Evolutionary conservation across 2,113 vertebrate species (phyloP).

Genomic region (Mionectes macconnelli): DNA sequence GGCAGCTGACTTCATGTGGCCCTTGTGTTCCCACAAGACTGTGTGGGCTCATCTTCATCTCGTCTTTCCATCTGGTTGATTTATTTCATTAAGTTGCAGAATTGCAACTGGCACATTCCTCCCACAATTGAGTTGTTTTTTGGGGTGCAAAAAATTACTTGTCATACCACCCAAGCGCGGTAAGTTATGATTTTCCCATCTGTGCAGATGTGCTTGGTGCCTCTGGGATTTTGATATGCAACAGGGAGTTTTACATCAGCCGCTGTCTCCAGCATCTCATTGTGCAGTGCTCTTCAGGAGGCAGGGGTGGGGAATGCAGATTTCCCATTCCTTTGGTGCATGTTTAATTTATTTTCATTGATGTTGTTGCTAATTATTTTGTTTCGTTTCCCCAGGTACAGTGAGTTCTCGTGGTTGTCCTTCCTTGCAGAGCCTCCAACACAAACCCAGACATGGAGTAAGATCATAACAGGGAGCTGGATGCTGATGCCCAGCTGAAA

Average conservation of each 20-base stretch:
- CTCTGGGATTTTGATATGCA: not conserved
- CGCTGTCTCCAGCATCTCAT: not conserved
- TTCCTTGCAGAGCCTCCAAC: not conserved
- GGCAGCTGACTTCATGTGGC: not conserved
- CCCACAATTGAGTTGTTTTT: slow-evolving; percentile 54
- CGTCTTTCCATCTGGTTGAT: slow-evolving; percentile 46
- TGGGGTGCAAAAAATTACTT: slow-evolving; percentile 36
- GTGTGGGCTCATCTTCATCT: slow-evolving; percentile 23
- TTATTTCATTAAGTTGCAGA: slow-evolving; percentile 66
- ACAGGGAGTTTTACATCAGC: not conserved
- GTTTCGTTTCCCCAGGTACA: not conserved
- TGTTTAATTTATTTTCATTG: not conserved
- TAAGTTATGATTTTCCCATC: slow-evolving; percentile 62
- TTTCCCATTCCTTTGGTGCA: not conserved
- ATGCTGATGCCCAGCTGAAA: not conserved
- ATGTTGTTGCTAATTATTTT: not conserved
- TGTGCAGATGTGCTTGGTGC: slow-evolving; percentile 32
- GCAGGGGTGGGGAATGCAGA: not conserved
- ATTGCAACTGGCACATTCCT: slow-evolving; percentile 65
- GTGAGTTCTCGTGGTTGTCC: not conserved
- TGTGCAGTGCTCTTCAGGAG: not conserved
- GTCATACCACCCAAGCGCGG: slow-evolving; percentile 33
- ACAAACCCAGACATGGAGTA: not conserved
- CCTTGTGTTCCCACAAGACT: not conserved
- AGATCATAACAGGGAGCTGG: not conserved